A percentile compares a stretch with the other conserved stretches of the same genome.
phyloP scores from a whole-genome alignment of 2,113 vertebrate genomes.

The Nerophis ophidion region DNA sequence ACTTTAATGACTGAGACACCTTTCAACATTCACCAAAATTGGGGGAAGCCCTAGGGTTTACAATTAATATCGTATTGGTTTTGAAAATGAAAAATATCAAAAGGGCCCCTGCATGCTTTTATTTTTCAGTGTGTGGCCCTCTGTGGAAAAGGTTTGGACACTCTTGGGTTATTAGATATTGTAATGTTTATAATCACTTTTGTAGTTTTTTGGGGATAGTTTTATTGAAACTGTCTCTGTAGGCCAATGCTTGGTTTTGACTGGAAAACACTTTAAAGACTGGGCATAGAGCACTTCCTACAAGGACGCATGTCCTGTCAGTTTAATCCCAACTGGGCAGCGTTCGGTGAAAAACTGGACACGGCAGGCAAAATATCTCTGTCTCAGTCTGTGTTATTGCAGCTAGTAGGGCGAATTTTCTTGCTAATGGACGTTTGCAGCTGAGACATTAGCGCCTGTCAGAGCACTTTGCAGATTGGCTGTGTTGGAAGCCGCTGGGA shows the following conservation, averaged over 20 bases:
- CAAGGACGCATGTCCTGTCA: slow-evolving; percentile 2
- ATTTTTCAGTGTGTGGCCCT: too few relatives aligned
- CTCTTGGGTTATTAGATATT: too few relatives aligned
- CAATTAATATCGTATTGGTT: too few relatives aligned
- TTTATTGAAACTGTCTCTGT: background rate
- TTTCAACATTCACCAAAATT: too few relatives aligned
- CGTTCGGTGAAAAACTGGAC: slow-evolving; percentile 18
- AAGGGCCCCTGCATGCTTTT: too few relatives aligned
- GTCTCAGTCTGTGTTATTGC: slow-evolving; percentile 10
- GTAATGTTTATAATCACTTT: too few relatives aligned
- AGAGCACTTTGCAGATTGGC: slow-evolving; percentile 15
- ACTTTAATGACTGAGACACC: too few relatives aligned
- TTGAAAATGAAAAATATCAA: too few relatives aligned
- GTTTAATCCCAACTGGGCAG: slow-evolving; percentile 2
- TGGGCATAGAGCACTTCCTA: slow-evolving; percentile 11
- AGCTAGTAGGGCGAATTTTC: slow-evolving; percentile 12
- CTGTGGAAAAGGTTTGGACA: too few relatives aligned
- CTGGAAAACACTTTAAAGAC: background rate
- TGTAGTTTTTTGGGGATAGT: too few relatives aligned
- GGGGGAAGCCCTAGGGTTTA: too few relatives aligned
- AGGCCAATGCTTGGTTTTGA: background rate
- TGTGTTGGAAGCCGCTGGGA: slow-evolving; percentile 23
- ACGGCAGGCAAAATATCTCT: slow-evolving; percentile 6
- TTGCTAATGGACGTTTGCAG: slow-evolving; percentile 18
- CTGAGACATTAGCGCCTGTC: slow-evolving; percentile 28